phyloP scores from a whole-genome alignment of 2,888 invertebrate genomes.

The Anaspis maculata region DNA sequence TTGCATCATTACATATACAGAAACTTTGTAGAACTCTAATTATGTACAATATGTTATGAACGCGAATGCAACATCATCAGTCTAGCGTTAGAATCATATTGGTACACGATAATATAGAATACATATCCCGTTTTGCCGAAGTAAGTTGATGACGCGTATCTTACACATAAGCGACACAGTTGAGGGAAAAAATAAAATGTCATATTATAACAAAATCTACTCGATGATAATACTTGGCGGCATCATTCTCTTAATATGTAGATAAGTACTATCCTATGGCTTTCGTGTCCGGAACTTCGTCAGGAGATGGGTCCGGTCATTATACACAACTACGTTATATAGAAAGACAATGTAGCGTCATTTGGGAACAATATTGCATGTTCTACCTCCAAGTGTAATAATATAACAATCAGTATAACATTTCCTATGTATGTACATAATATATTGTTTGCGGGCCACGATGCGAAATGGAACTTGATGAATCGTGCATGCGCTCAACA shows the following conservation, averaged over 20 bases:
- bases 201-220: slow-evolving; percentile 6
- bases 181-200: too few relatives aligned
- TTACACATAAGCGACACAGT: slow-evolving; percentile 12
- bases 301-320: slow-evolving; percentile 8
- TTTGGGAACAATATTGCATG: slow-evolving; percentile 22
- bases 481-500: too few relatives aligned
- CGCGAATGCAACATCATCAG: too few relatives aligned
- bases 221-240: too few relatives aligned
- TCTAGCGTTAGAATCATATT: too few relatives aligned
- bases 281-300: slow-evolving; percentile 6
- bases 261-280: slow-evolving; percentile 4
- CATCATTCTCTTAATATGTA: too few relatives aligned
- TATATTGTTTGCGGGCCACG: too few relatives aligned
- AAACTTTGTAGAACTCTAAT: too few relatives aligned
- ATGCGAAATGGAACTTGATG: too few relatives aligned
- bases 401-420: slow-evolving; percentile 6
- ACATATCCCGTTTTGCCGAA: slow-evolving; percentile 19
- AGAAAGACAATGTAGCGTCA: slow-evolving; percentile 39
- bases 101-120: too few relatives aligned
- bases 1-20: too few relatives aligned
- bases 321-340: slow-evolving; percentile 26
- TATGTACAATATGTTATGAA: too few relatives aligned
- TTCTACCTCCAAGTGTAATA: slow-evolving; percentile 12
- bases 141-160: slow-evolving; percentile 11
- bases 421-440: slow-evolving; percentile 9